phyloP scores from a whole-genome alignment of 2,888 invertebrate genomes.

The Dimorphilus gyrociliatus region DNA sequence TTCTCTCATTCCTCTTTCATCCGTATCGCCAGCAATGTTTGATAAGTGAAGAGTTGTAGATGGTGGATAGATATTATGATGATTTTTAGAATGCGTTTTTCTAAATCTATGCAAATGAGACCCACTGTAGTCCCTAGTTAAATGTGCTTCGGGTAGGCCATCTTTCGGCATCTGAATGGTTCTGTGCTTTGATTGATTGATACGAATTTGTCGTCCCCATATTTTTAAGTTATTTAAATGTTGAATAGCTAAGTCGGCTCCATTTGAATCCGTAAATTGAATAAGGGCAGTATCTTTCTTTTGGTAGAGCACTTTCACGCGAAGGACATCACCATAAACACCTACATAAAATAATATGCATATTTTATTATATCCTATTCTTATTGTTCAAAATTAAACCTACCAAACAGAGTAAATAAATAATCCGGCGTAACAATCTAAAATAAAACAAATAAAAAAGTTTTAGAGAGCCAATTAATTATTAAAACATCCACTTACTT shows the following conservation, averaged over 20 bases:
- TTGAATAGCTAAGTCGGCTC: slow-evolving; percentile 61
- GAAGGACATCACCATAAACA: slow-evolving; percentile 98
- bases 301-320: slow-evolving; percentile 99
- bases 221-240: slow-evolving; percentile 95
- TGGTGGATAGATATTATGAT: slow-evolving; percentile 98
- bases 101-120: slow-evolving; percentile 91
- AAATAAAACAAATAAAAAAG: slow-evolving; percentile 32
- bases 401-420: slow-evolving; percentile 99
- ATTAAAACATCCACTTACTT: slow-evolving; percentile 64
- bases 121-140: slow-evolving; percentile 95
- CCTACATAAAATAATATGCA: slow-evolving; percentile 44
- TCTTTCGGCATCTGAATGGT: slow-evolving; percentile 97
- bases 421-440: slow-evolving; percentile 99
- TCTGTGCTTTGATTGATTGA: slow-evolving; percentile 95
- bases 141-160: slow-evolving; percentile 82
- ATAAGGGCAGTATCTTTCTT: slow-evolving; percentile 99
- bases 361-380: slow-evolving; percentile 43
- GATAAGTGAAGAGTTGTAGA: slow-evolving; percentile 95
- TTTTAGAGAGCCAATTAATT: no score
- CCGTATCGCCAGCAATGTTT: slow-evolving; percentile 91
- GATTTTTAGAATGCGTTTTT: slow-evolving; percentile 99
- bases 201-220: slow-evolving; percentile 89
- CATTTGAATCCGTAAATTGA: slow-evolving; percentile 95
- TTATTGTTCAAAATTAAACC: slow-evolving; percentile 43
- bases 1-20: slow-evolving; percentile 81